Percentiles rank a stretch among this genome's conserved stretches.
phyloP scores from a whole-genome alignment of 2,888 invertebrate species.

The Sinotaia quadrata region DNA sequence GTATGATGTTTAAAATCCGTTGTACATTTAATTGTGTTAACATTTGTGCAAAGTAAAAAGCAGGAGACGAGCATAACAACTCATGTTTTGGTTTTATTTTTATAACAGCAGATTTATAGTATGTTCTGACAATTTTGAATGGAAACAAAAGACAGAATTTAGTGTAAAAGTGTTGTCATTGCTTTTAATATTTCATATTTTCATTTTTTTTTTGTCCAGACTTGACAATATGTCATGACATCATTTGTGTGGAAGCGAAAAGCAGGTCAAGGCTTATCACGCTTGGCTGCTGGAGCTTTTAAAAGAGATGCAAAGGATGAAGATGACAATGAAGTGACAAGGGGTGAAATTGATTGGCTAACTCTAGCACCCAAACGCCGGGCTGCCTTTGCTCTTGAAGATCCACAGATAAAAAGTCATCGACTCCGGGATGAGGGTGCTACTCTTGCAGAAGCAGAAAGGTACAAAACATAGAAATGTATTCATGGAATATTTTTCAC shows the following conservation, averaged over 20 bases:
- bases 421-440: conserved; percentile 66
- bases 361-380: conserved; percentile 51
- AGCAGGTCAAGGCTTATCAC: conserved; percentile 59
- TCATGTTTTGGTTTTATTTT: no score
- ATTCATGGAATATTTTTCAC: no score
- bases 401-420: conserved; percentile 60
- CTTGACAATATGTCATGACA: conserved; percentile 46
- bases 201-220: no score
- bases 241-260: conserved; percentile 71
- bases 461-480: conserved; percentile 48
- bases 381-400: conserved; percentile 63
- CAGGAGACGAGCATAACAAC: no score
- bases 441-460: conserved; percentile 66
- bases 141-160: no score
- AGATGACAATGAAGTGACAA: conserved; percentile 35
- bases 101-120: no score
- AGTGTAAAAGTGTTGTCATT: no score
- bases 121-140: no score
- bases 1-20: no score
- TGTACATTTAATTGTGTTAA: no score
- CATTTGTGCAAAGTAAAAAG: no score
- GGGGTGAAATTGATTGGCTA: conserved; percentile 62
- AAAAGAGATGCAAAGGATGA: conserved; percentile 58
- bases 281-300: conserved; percentile 53
- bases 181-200: no score